Evolutionary conservation across 2,888 invertebrate species (phyloP).

Genomic region (Brachynemurus nebulosus): DNA sequence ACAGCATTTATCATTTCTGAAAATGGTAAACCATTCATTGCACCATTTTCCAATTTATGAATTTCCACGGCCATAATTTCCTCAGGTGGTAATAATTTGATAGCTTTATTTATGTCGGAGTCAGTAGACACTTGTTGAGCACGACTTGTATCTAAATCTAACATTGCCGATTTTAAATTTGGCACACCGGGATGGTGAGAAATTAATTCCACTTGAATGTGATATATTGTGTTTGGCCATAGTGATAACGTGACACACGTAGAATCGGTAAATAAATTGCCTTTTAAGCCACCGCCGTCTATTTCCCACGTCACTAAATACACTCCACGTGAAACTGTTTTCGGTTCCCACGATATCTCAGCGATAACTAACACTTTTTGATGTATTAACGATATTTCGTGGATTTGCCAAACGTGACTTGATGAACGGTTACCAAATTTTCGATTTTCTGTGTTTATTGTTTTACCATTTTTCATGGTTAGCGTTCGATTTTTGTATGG

Average conservation of each 20-base stretch:
- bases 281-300: slow-evolving; percentile 65
- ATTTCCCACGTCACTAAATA: slow-evolving; percentile 77
- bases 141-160: slow-evolving; percentile 48
- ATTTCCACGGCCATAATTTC: slow-evolving; percentile 25
- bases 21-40: neutral
- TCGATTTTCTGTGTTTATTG: slow-evolving; percentile 39
- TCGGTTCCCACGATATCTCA: slow-evolving; percentile 59
- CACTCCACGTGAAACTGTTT: slow-evolving; percentile 47
- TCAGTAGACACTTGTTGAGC: slow-evolving; percentile 50
- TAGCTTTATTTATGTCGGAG: slow-evolving; percentile 42
- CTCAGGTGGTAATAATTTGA: slow-evolving; percentile 38
- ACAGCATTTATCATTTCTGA: neutral
- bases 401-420: slow-evolving; percentile 46
- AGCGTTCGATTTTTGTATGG: slow-evolving; percentile 41
- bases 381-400: slow-evolving; percentile 56
- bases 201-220: slow-evolving; percentile 62
- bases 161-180: slow-evolving; percentile 47
- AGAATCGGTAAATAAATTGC: slow-evolving; percentile 68
- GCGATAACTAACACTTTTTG: slow-evolving; percentile 58
- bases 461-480: slow-evolving; percentile 31
- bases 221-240: slow-evolving; percentile 69
- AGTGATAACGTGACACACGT: slow-evolving; percentile 64
- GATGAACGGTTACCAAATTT: slow-evolving; percentile 28
- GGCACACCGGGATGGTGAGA: slow-evolving; percentile 45
- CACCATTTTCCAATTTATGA: slow-evolving; percentile 32